Evolutionary conservation across 2,797 vertebrate species (phyloP).

Genomic region (Heliangelus exortis): DNA sequence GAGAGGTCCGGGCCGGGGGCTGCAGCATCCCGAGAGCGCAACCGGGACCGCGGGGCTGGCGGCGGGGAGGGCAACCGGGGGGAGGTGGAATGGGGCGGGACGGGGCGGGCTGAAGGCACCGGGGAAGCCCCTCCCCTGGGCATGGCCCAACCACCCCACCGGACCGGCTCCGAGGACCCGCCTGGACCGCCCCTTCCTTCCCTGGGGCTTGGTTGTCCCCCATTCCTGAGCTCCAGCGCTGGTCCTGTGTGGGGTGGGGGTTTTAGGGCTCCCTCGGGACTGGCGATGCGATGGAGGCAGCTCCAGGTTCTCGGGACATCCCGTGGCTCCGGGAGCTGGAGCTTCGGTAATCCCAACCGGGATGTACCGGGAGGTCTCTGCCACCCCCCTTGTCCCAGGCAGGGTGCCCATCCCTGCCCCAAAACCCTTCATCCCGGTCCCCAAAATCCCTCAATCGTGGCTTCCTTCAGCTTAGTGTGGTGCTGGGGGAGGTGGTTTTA

Average conservation of each 20-base stretch:
- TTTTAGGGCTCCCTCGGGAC: not conserved
- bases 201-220: no score
- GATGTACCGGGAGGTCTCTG: not conserved
- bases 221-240: not conserved
- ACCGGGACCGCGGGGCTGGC: not conserved
- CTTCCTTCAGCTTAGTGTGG: no score
- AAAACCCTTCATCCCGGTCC: no score
- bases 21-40: not conserved
- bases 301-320: not conserved
- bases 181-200: not conserved
- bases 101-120: not conserved
- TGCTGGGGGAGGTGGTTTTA: no score
- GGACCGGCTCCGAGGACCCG: no score
- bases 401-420: no score
- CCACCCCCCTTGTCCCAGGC: not conserved
- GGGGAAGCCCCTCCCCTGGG: not conserved
- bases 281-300: no score
- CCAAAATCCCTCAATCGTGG: fast-evolving
- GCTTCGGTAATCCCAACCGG: fast-evolving
- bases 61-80: not conserved
- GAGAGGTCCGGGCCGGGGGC: fast-evolving
- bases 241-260: no score
- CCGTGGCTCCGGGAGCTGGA: not conserved
- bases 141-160: not conserved
- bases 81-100: not conserved